Evolutionary conservation across 2,797 vertebrate genomes (phyloP).

Genomic region (Megalops cyprinoides): DNA sequence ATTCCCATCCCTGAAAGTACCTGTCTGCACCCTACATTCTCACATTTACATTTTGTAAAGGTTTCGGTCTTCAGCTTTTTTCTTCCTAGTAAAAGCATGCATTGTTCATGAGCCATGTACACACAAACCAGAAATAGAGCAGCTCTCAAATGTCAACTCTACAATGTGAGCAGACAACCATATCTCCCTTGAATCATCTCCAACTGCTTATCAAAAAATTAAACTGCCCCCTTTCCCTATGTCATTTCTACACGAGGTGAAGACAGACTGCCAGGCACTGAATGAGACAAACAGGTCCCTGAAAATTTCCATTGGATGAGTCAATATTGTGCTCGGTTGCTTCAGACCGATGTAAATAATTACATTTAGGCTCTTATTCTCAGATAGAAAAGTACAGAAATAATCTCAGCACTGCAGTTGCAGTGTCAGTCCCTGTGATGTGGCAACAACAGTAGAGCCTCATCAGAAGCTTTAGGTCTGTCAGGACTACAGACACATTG

Average conservation of each 20-base stretch:
- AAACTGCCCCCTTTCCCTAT: neutral
- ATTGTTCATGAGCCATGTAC: neutral
- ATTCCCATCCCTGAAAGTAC: neutral
- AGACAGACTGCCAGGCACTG: neutral
- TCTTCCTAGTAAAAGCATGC: neutral
- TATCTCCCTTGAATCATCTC: neutral
- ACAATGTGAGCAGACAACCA: neutral
- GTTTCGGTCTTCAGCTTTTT: neutral
- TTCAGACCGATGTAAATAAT: neutral
- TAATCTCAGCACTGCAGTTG: neutral
- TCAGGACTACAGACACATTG: neutral
- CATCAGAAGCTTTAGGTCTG: neutral
- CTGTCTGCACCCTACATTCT: neutral
- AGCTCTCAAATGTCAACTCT: conserved; percentile 16
- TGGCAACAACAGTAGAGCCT: neutral
- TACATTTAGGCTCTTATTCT: neutral
- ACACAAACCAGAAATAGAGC: neutral
- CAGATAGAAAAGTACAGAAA: neutral
- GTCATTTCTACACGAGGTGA: neutral
- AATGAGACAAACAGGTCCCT: neutral
- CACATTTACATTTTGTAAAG: neutral
- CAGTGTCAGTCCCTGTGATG: neutral
- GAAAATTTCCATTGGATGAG: neutral
- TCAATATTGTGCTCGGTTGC: neutral
- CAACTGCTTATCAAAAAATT: conserved; percentile 3